Evolutionary conservation across 2,113 vertebrate genomes (phyloP).

Genomic region (Petrocephalus zakoni): DNA sequence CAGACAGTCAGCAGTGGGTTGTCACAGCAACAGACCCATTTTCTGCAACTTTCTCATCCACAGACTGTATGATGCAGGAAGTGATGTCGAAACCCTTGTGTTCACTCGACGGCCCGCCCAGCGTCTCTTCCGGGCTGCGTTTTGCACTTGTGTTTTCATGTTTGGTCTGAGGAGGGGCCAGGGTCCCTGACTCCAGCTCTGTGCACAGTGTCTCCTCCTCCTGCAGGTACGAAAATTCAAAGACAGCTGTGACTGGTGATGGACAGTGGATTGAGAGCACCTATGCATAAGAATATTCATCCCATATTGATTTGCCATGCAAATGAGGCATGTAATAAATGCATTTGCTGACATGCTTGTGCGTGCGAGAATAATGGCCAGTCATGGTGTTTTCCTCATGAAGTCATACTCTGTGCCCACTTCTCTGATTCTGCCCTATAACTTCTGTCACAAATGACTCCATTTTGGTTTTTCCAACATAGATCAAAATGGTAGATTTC

Average conservation of each 20-base stretch:
- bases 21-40: constrained; percentile 44
- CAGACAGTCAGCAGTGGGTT: constrained; percentile 49
- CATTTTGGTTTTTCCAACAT: not conserved
- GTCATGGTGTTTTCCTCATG: not conserved
- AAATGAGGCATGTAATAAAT: not conserved
- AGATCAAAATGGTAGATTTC: too few species aligned
- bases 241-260: not conserved
- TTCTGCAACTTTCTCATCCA: constrained; percentile 79
- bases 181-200: constrained; percentile 79
- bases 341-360: not conserved
- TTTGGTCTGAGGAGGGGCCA: constrained; percentile 65
- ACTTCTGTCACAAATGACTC: not conserved
- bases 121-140: constrained; percentile 69
- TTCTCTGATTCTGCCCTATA: not conserved
- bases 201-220: constrained; percentile 78
- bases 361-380: too few species aligned
- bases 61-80: constrained; percentile 76
- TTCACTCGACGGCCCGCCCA: constrained; percentile 64
- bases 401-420: not conserved
- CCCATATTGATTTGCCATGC: not conserved
- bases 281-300: not conserved
- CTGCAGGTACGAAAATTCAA: constrained; percentile 33
- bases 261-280: not conserved
- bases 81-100: constrained; percentile 84
- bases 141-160: constrained; percentile 64